Conservation (phyloP, 2,797 vertebrate genomes). For the Leptatherina wallacei region DNA sequence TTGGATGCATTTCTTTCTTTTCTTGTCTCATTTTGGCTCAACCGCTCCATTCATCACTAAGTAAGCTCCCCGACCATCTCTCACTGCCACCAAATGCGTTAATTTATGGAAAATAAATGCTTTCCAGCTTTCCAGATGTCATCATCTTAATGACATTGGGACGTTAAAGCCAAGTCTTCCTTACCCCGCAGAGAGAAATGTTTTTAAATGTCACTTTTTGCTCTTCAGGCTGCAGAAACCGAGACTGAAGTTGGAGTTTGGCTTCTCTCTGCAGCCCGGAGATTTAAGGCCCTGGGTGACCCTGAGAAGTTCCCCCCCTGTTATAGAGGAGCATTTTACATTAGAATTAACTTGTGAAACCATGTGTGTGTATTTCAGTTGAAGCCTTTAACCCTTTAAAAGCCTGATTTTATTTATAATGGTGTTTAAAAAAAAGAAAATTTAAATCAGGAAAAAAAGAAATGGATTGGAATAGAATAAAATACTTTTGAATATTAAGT, state of each 20-base stretch:
- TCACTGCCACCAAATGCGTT: neutral
- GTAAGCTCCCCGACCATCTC: neutral
- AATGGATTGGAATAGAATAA: too few species aligned
- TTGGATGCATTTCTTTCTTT: neutral
- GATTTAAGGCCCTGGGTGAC: neutral
- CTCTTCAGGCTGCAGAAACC: slow-evolving; percentile 26
- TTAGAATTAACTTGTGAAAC: neutral
- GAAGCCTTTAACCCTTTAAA: too few species aligned
- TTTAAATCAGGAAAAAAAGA: too few species aligned
- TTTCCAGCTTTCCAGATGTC: slow-evolving; percentile 23
- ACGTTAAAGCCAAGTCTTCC: slow-evolving; percentile 15
- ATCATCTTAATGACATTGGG: slow-evolving; percentile 31
- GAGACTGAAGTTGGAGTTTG: slow-evolving; percentile 39
- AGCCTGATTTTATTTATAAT: too few species aligned
- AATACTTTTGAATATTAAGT: too few species aligned
- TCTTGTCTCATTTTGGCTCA: neutral
- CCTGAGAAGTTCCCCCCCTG: too few species aligned
- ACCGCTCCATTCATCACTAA: neutral
- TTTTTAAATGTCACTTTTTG: slow-evolving; percentile 10
- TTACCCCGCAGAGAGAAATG: slow-evolving; percentile 27
- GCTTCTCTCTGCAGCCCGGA: neutral
- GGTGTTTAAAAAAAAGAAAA: too few species aligned
- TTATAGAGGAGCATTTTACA: too few species aligned
- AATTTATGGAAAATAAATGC: slow-evolving; percentile 3
- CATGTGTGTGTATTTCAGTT: neutral